Evolutionary conservation across 2,797 vertebrate species (phyloP).

Genomic region (Ispidina lecontei): DNA sequence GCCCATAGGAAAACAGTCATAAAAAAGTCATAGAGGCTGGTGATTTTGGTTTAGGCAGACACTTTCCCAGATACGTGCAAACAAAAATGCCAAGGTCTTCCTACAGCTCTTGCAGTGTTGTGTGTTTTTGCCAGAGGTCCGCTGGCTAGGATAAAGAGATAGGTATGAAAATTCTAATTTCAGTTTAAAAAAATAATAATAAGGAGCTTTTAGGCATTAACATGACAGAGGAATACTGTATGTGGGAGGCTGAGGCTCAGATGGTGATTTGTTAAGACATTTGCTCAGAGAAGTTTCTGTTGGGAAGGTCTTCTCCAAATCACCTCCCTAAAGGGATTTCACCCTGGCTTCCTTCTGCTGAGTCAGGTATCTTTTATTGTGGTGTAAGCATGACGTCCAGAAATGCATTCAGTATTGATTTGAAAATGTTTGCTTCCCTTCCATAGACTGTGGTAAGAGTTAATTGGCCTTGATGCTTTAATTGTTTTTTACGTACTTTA

Average conservation of each 20-base stretch:
- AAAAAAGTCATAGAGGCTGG: background rate
- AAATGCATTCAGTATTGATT: background rate
- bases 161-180: background rate
- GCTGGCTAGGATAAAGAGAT: background rate
- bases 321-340: background rate
- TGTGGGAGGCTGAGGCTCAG: background rate
- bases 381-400: background rate
- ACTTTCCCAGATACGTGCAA: background rate
- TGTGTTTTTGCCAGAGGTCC: background rate
- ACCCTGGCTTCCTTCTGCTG: background rate
- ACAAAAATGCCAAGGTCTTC: background rate
- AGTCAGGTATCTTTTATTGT: background rate
- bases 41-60: background rate
- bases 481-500: background rate
- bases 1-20: background rate
- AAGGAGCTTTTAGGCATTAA: background rate
- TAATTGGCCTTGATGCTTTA: background rate
- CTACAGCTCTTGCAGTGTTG: background rate
- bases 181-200: background rate
- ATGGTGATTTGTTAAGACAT: background rate
- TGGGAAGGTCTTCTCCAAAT: background rate
- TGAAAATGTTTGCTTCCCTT: background rate
- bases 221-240: background rate
- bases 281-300: background rate
- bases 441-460: background rate